Evolutionary conservation across 2,888 invertebrate species (phyloP).

Genomic region (Brenthis hecate): DNA sequence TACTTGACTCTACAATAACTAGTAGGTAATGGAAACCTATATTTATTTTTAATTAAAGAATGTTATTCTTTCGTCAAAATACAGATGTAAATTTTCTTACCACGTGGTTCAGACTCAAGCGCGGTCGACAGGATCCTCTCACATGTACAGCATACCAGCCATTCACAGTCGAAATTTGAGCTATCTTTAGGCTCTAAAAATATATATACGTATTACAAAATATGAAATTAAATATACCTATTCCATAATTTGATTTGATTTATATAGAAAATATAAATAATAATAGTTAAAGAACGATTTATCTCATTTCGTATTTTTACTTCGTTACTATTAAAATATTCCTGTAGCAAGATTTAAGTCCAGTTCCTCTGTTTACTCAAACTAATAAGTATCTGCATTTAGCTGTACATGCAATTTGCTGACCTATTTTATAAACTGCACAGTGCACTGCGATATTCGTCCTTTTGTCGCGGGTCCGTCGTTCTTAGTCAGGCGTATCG

Average conservation of each 20-base stretch:
- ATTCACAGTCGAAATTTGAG: constrained; percentile 64
- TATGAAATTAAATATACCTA: too few relatives aligned
- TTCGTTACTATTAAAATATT: neutral
- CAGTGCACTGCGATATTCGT: constrained; percentile 33
- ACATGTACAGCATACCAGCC: constrained; percentile 70
- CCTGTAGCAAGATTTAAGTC: constrained; percentile 8
- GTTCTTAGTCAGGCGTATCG: constrained; percentile 32
- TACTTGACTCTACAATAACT: constrained; percentile 23
- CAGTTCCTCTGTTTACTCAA: constrained; percentile 22
- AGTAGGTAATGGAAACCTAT: constrained; percentile 5
- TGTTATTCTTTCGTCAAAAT: neutral
- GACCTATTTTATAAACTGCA: constrained; percentile 30
- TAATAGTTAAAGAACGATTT: too few relatives aligned
- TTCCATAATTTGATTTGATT: too few relatives aligned
- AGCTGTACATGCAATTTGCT: constrained; percentile 31
- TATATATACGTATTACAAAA: neutral
- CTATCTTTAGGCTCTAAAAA: constrained; percentile 20
- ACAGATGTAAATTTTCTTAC: constrained; percentile 47
- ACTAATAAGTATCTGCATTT: constrained; percentile 36
- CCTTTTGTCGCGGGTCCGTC: constrained; percentile 36
- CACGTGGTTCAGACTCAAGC: constrained; percentile 66
- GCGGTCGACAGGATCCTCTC: constrained; percentile 71
- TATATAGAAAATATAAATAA: too few relatives aligned
- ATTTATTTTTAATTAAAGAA: neutral
- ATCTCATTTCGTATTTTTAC: neutral